Evolutionary conservation across 2,888 invertebrate genomes (phyloP).

Genomic region (Morinoia aosen): DNA sequence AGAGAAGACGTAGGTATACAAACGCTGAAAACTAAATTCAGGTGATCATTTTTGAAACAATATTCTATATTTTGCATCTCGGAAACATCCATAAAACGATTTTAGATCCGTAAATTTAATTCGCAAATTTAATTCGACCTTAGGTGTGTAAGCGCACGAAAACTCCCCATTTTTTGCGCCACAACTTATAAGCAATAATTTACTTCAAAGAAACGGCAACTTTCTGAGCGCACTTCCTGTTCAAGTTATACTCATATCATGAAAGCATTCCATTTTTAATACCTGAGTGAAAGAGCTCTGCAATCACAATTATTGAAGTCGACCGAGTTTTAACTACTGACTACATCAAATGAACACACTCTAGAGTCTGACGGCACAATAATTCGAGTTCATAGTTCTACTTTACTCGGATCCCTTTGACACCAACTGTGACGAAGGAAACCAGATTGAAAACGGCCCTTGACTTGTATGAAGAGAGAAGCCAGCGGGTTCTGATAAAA

Average conservation of each 20-base stretch:
- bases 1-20: no score
- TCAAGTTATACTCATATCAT: not conserved
- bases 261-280: not conserved
- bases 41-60: no score
- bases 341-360: not conserved
- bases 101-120: no score
- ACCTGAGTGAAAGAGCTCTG: not conserved
- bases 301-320: not conserved
- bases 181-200: no score
- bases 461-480: slow-evolving; percentile 6
- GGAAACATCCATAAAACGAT: no score
- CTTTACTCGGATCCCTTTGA: not conserved
- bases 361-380: not conserved
- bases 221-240: not conserved
- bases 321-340: not conserved
- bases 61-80: no score
- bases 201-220: not conserved
- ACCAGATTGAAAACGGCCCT: not conserved
- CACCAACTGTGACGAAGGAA: not conserved
- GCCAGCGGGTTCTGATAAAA: not conserved
- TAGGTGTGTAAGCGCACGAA: no score
- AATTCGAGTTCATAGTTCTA: not conserved
- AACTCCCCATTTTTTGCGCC: no score
- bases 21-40: no score
- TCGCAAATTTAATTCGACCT: no score